These are phyloP conservation scores for Buathra laborator DNA, from an alignment of 2,888 invertebrate species.

Conservation along the genomic window DNA sequence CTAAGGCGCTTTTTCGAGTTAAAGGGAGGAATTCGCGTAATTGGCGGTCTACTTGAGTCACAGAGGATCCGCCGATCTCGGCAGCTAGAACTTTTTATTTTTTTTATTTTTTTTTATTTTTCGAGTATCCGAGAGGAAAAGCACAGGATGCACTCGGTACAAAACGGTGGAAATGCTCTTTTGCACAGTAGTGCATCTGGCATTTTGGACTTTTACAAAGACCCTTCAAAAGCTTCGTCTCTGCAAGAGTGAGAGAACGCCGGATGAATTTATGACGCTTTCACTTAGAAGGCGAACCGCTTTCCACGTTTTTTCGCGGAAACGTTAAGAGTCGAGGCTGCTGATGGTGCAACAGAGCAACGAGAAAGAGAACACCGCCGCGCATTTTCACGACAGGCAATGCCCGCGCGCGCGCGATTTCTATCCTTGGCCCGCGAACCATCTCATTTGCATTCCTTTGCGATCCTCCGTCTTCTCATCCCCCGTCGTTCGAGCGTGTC, in stretches of 20 bases:
- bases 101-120: background rate
- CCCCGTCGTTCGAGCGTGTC: slow-evolving; percentile 51
- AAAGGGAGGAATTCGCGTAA: background rate
- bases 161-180: slow-evolving; percentile 6
- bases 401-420: background rate
- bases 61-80: background rate
- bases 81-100: background rate
- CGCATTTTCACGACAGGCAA: slow-evolving; percentile 39
- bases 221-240: slow-evolving; percentile 68
- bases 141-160: slow-evolving; percentile 4
- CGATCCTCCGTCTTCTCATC: slow-evolving; percentile 69
- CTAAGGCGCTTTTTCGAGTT: background rate
- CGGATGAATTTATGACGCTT: slow-evolving; percentile 72
- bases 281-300: slow-evolving; percentile 68
- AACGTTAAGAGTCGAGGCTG: slow-evolving; percentile 39
- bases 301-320: slow-evolving; percentile 27
- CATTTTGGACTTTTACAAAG: slow-evolving; percentile 25
- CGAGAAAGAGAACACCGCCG: slow-evolving; percentile 26
- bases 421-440: slow-evolving; percentile 41
- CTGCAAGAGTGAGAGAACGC: slow-evolving; percentile 45
- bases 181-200: slow-evolving; percentile 11
- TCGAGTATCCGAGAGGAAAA: slow-evolving; percentile 6
- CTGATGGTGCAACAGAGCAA: slow-evolving; percentile 45
- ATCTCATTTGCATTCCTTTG: slow-evolving; percentile 76
- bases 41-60: background rate